These are phyloP conservation scores for Poecilia velifera DNA, from an alignment of 2,797 vertebrate genomes.

Conservation along the genomic window DNA sequence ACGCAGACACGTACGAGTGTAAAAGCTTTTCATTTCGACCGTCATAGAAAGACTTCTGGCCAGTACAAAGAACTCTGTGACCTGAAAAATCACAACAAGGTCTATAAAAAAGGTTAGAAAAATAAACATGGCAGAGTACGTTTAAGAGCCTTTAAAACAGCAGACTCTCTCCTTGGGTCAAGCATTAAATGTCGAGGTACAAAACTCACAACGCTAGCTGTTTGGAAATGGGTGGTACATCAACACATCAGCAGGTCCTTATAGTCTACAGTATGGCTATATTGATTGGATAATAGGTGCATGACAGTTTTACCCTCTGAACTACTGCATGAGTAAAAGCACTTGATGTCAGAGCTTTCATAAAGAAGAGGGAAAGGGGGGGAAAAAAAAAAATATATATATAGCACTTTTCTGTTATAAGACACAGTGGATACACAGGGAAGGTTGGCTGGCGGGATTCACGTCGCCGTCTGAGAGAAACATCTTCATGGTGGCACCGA, in stretches of 20 bases:
- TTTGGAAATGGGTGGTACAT: slow-evolving; percentile 17
- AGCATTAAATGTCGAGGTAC: slow-evolving; percentile 27
- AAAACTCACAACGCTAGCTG: slow-evolving; percentile 44
- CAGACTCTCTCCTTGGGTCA: slow-evolving; percentile 16
- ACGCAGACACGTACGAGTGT: slow-evolving; percentile 55
- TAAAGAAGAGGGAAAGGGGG: slow-evolving; percentile 11
- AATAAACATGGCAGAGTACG: slow-evolving; percentile 26
- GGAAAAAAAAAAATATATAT: slow-evolving; percentile 16
- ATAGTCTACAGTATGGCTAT: slow-evolving; percentile 31
- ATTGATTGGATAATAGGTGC: slow-evolving; percentile 38
- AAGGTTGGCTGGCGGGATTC: slow-evolving; percentile 46
- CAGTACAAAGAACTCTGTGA: slow-evolving; percentile 51
- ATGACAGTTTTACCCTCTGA: slow-evolving; percentile 28
- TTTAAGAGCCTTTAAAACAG: slow-evolving; percentile 31
- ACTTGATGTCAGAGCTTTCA: slow-evolving; percentile 46
- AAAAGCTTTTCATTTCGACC: slow-evolving; percentile 56
- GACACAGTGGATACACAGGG: slow-evolving; percentile 46
- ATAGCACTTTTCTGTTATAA: slow-evolving; percentile 49
- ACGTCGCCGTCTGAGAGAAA: slow-evolving; percentile 25
- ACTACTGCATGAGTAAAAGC: slow-evolving; percentile 39
- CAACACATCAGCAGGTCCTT: slow-evolving; percentile 23
- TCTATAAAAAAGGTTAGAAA: slow-evolving; percentile 58
- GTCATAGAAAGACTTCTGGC: slow-evolving; percentile 54
- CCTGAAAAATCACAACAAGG: slow-evolving; percentile 32
- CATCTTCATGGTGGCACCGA: slow-evolving; percentile 35